phyloP scores from a whole-genome alignment of 2,888 invertebrate genomes.

The Nemoura dubitans region DNA sequence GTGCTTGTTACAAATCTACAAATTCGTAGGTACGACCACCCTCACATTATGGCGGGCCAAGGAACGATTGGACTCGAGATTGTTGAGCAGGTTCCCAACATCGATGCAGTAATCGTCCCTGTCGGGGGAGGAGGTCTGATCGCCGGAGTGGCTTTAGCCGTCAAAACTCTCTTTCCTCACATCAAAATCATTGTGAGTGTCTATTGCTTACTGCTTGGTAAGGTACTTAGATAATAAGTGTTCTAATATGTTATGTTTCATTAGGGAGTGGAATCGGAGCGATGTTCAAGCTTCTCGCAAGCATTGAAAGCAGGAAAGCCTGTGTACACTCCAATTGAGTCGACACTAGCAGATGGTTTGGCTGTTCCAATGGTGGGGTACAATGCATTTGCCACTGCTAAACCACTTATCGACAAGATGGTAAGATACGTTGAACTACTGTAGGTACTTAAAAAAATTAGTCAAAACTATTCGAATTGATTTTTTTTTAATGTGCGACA shows the following conservation, averaged over 20 bases:
- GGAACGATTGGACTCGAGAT: slow-evolving; percentile 95
- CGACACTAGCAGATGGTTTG: slow-evolving; percentile 87
- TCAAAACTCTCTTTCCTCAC: slow-evolving; percentile 85
- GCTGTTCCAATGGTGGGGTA: slow-evolving; percentile 89
- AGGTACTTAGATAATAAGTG: no score
- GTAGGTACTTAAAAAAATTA: background rate
- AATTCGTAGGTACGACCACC: slow-evolving; percentile 84
- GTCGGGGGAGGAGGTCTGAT: slow-evolving; percentile 95
- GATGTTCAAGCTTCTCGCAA: slow-evolving; percentile 84
- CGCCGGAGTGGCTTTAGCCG: slow-evolving; percentile 88
- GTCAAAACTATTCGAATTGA: no score
- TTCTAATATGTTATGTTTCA: no score
- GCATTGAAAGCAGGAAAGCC: slow-evolving; percentile 78
- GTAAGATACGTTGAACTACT: slow-evolving; percentile 58
- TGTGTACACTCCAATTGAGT: slow-evolving; percentile 70
- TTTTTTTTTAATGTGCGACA: no score
- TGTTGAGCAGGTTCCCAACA: slow-evolving; percentile 84
- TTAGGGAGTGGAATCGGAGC: slow-evolving; percentile 91
- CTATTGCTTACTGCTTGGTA: no score
- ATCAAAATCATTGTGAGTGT: slow-evolving; percentile 85
- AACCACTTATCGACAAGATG: slow-evolving; percentile 79
- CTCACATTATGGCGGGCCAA: slow-evolving; percentile 94
- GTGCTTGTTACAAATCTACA: background rate
- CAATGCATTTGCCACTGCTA: slow-evolving; percentile 82
- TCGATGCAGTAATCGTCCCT: slow-evolving; percentile 91